Conservation (phyloP, 2,113 vertebrate species). For the Microcebus jonahi region DNA sequence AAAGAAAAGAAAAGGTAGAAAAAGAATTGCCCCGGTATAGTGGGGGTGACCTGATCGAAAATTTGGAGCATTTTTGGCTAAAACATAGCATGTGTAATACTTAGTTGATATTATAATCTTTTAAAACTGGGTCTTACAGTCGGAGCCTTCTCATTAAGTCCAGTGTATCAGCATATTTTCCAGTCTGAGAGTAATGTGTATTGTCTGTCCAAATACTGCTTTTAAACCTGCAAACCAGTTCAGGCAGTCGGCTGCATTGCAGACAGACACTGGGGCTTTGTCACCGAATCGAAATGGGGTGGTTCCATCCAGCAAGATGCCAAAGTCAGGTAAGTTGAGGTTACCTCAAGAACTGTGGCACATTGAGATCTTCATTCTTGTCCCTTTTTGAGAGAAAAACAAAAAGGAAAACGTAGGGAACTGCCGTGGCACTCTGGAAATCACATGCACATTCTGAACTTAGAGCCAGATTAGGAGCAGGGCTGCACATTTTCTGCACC, state of each 20-base stretch:
- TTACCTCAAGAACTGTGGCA: background rate
- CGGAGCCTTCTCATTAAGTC: background rate
- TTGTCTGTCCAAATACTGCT: background rate
- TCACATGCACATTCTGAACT: constrained; percentile 31
- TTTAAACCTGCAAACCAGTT: background rate
- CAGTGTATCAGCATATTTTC: background rate
- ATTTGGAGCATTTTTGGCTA: background rate
- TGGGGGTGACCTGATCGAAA: background rate
- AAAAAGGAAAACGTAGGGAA: background rate
- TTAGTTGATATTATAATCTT: background rate
- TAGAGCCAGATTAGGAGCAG: background rate
- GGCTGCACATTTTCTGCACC: constrained; percentile 20
- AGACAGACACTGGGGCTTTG: background rate
- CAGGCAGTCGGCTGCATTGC: background rate
- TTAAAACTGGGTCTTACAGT: background rate
- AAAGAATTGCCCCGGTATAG: background rate
- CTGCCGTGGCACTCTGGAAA: background rate
- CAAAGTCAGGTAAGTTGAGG: background rate
- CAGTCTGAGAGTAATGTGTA: background rate
- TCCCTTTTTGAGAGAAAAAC: background rate
- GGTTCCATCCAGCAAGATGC: background rate
- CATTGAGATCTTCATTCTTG: background rate
- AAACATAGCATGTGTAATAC: background rate
- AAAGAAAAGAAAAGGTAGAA: background rate
- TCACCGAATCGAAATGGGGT: background rate